Base-by-base conservation (phyloP, 2,888 invertebrate genomes). In the Crocallis elinguaria region DNA sequence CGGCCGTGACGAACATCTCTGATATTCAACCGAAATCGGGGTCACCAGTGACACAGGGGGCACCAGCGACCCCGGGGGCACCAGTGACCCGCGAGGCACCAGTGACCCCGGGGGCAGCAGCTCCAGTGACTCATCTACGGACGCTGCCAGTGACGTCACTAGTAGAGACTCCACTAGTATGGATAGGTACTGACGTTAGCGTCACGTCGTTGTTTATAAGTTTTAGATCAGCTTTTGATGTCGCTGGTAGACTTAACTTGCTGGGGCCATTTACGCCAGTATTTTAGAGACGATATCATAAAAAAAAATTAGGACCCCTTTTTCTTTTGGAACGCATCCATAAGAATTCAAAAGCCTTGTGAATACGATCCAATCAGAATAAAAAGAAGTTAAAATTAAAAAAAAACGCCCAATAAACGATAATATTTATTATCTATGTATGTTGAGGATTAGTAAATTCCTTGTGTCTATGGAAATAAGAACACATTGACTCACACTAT, bases 1-100 rank as follows among this genome's bases (percentile, higher is more conserved):
- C 83, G 93, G 96, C 16, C 95, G 95, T 58, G 96, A 96, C 86
- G 96, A 96, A 82, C 95, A 95, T 69, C 93, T 95, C 76, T 95
- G 94, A 94, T 92, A 86, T 80, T 83, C 84, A 70, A 75, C 78
- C 67, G 82, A 81, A 39, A 67, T 77, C 58, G 82, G 79, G 65
- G 71, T 75, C 66, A 72, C 80, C 54, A 74, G 75, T 60, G 84
- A 82, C 72, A 75, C 79, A 41, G 75, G 69, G 57, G 73, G 60
- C 48, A 60, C 57, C 21, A 57, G 70, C 49, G 73, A 84, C 73
- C 76, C 82, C 49, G 75, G 69, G 60, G 74, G 62, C 41, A 75
- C 69, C 60, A 67, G 66, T 37, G 70, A 64, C 66, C 65, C 72
- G 32, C 57, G 66, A 54, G 73, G 61, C 65, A 71, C 72, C 48